phyloP scores from a whole-genome alignment of 2,797 vertebrate genomes.

The Ambastaia sidthimunki region DNA sequence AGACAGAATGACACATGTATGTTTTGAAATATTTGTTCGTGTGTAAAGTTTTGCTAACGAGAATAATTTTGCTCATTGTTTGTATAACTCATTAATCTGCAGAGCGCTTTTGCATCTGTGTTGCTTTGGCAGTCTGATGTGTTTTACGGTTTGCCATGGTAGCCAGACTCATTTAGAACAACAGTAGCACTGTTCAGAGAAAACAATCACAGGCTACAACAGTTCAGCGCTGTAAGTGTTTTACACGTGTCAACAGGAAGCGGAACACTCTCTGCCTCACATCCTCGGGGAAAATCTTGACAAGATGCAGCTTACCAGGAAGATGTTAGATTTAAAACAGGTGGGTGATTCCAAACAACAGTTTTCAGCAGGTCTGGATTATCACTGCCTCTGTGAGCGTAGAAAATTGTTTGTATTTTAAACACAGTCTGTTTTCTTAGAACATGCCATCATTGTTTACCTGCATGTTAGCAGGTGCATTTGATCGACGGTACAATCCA shows the following conservation, averaged over 20 bases:
- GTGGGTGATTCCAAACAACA: constrained; percentile 67
- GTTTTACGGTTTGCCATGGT: constrained; percentile 52
- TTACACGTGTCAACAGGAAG: constrained; percentile 82
- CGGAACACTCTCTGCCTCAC: constrained; percentile 77
- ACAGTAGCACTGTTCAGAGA: constrained; percentile 62
- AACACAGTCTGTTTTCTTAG: not conserved
- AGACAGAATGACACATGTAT: not conserved
- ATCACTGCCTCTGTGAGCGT: not conserved
- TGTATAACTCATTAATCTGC: constrained; percentile 1
- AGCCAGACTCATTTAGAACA: constrained; percentile 59
- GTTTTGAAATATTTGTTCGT: not conserved
- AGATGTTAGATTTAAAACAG: constrained; percentile 90
- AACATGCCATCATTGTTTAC: not conserved
- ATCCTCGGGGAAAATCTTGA: constrained; percentile 82
- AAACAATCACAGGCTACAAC: constrained; percentile 64
- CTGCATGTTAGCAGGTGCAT: not conserved
- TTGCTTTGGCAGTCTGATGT: constrained; percentile 30
- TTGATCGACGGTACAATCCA: no score
- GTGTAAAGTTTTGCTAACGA: not conserved
- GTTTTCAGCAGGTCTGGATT: not conserved
- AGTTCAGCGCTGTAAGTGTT: constrained; percentile 68
- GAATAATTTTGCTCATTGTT: constrained; percentile 2
- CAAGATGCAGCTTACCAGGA: constrained; percentile 88
- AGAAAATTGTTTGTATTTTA: not conserved
- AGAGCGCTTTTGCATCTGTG: constrained; percentile 12